These are phyloP conservation scores for Drusus annulatus DNA, from an alignment of 1,140 invertebrate genomes.

Conservation along the genomic window DNA sequence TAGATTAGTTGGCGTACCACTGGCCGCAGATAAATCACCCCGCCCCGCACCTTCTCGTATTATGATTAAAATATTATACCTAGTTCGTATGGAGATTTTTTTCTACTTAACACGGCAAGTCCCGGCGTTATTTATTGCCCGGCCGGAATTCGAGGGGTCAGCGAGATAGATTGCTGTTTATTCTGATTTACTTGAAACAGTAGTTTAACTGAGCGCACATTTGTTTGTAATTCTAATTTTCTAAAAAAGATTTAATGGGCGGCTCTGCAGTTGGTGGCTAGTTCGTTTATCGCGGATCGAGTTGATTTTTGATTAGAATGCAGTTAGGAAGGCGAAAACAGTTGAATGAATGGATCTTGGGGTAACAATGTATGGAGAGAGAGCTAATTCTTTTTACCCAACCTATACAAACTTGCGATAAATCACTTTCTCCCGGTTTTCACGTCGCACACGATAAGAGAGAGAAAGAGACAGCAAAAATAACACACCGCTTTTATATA, in stretches of 20 bases:
- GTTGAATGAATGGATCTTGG: too few relatives aligned
- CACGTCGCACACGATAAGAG: too few relatives aligned
- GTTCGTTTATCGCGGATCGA: too few relatives aligned
- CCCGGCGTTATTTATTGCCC: conserved; percentile 42
- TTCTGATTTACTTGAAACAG: conserved; percentile 20
- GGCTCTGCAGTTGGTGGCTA: background rate
- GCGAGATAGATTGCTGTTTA: conserved; percentile 30
- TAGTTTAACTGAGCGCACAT: too few relatives aligned
- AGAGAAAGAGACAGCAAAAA: too few relatives aligned
- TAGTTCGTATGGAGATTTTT: conserved; percentile 42
- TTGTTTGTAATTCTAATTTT: background rate
- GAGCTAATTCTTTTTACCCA: too few relatives aligned
- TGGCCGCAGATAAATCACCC: conserved; percentile 58
- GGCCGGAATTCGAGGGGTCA: conserved; percentile 9
- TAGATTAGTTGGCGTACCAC: conserved; percentile 58
- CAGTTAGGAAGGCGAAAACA: too few relatives aligned
- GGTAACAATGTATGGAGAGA: too few relatives aligned
- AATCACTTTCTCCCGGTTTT: too few relatives aligned
- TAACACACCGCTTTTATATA: too few relatives aligned
- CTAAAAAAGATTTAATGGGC: background rate
- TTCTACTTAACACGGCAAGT: conserved; percentile 39
- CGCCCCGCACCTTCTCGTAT: conserved; percentile 45
- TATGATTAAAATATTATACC: conserved; percentile 58
- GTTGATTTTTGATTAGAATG: too few relatives aligned
- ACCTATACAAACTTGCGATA: too few relatives aligned